These are phyloP conservation scores for Drosophila ironensis DNA, from an alignment of 1,140 invertebrate species.

Conservation along the genomic window DNA sequence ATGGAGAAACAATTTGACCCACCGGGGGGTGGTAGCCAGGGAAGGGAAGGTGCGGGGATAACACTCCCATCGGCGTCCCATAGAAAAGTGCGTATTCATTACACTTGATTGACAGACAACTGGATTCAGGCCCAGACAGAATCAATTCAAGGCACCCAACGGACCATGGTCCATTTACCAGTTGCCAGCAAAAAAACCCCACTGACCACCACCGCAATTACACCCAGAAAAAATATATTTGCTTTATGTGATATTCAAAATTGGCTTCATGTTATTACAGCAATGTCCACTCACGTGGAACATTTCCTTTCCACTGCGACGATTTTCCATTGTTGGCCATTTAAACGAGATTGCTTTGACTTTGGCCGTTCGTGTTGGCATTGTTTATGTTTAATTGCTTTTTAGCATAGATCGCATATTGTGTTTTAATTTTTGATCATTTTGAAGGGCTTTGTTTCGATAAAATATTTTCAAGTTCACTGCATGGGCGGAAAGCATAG, in stretches of 20 bases:
- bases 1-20: slow-evolving; percentile 43
- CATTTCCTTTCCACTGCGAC: slow-evolving; percentile 44
- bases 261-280: no score
- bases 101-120: slow-evolving; percentile 72
- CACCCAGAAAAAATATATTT: neutral
- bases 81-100: slow-evolving; percentile 71
- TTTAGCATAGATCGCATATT: slow-evolving; percentile 24
- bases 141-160: slow-evolving; percentile 67
- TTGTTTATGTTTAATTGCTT: slow-evolving; percentile 51
- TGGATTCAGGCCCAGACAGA: slow-evolving; percentile 33
- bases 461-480: slow-evolving; percentile 72
- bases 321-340: slow-evolving; percentile 52
- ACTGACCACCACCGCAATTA: slow-evolving; percentile 20
- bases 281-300: slow-evolving; percentile 40
- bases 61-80: neutral
- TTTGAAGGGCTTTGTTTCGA: slow-evolving; percentile 42
- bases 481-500: slow-evolving; percentile 49
- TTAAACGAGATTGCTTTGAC: slow-evolving; percentile 39
- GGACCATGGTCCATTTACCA: slow-evolving; percentile 66
- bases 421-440: slow-evolving; percentile 22
- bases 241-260: neutral
- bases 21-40: slow-evolving; percentile 4
- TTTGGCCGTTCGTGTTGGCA: slow-evolving; percentile 25
- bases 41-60: neutral
- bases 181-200: slow-evolving; percentile 22